These are phyloP conservation scores for Bombus polaris DNA, from an alignment of 1,140 invertebrate species.

Conservation along the genomic window DNA sequence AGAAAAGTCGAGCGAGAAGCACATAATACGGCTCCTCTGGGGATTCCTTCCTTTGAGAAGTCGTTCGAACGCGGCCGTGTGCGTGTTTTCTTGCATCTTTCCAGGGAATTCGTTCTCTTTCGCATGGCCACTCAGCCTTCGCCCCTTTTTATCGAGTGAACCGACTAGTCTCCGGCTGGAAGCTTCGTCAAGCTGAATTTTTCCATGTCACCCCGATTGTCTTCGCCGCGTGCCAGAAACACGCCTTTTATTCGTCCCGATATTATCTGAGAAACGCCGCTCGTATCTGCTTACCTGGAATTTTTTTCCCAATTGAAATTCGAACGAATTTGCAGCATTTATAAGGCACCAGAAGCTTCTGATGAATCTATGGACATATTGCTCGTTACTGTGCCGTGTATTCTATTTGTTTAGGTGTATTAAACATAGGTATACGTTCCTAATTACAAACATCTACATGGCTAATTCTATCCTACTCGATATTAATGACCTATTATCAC, in stretches of 20 bases:
- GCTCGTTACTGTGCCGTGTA: no score
- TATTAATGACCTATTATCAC: neutral
- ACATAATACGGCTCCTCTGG: conserved; percentile 63
- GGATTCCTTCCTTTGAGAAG: conserved; percentile 60
- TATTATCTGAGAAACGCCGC: conserved; percentile 6
- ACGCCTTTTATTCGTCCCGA: conserved; percentile 19
- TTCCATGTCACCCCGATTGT: conserved; percentile 2
- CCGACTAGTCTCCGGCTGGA: neutral
- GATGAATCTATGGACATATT: no score
- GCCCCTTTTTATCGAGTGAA: conserved; percentile 36
- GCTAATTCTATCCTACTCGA: no score
- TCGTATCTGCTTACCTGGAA: neutral
- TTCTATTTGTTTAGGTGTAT: no score
- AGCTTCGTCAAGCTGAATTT: neutral
- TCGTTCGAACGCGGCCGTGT: conserved; percentile 41
- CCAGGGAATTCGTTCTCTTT: conserved; percentile 32
- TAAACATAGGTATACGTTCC: no score
- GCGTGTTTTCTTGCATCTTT: conserved; percentile 53
- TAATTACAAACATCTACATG: no score
- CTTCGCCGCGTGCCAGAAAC: conserved; percentile 27
- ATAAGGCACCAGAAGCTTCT: neutral
- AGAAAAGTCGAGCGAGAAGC: conserved; percentile 59
- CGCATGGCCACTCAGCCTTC: neutral
- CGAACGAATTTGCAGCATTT: neutral
- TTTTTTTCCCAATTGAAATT: neutral